A percentile compares a stretch with the other conserved stretches of the same genome.
phyloP scores from a whole-genome alignment of 2,888 invertebrate genomes.

The Polyommatus icarus region DNA sequence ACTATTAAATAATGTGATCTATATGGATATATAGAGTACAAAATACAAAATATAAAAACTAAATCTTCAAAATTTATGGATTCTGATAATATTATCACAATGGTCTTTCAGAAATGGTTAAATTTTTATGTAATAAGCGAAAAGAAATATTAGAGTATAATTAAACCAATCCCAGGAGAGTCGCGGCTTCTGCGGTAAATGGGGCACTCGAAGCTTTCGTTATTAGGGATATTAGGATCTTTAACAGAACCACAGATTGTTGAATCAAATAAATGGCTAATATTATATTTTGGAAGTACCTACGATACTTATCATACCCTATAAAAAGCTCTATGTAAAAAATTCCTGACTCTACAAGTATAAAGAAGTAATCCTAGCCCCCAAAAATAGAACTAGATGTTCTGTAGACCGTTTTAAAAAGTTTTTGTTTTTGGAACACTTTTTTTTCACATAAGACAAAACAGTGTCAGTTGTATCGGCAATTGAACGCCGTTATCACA shows the following conservation, averaged over 20 bases:
- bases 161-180: slow-evolving; percentile 14
- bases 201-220: neutral
- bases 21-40: too few species aligned
- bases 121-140: neutral
- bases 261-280: neutral
- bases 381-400: neutral
- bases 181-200: slow-evolving; percentile 5
- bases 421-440: slow-evolving; percentile 1
- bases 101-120: neutral
- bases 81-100: too few species aligned
- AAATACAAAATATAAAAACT: too few species aligned
- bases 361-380: too few species aligned
- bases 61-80: too few species aligned
- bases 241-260: neutral
- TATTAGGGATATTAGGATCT: neutral
- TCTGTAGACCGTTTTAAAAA: neutral
- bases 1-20: too few species aligned
- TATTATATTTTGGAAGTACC: neutral
- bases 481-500: slow-evolving; percentile 62
- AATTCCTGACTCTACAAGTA: neutral
- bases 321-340: neutral
- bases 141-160: slow-evolving; percentile 14
- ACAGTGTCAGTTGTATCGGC: slow-evolving; percentile 49
- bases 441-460: slow-evolving; percentile 29
- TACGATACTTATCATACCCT: neutral